A percentile compares a stretch with the other conserved stretches of the same genome.
These are phyloP conservation scores for Nemurella pictetii DNA, from an alignment of 2,888 invertebrate species.

Conservation along the genomic window DNA sequence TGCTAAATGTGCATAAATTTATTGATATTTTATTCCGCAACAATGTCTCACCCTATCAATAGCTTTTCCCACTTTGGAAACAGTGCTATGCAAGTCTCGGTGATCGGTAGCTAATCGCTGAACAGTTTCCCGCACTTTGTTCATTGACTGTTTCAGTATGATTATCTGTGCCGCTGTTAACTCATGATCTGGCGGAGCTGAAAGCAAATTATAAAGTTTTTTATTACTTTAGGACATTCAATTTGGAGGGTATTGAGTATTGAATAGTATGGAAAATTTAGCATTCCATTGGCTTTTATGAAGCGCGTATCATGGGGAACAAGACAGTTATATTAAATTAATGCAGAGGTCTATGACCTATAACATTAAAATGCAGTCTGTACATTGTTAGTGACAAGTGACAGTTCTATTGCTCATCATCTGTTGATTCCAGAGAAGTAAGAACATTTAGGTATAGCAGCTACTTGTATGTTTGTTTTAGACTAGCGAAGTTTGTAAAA, in stretches of 20 bases:
- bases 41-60: conserved; percentile 84
- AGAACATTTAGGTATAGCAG: too few relatives aligned
- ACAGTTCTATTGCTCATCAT: not conserved
- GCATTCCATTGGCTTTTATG: too few relatives aligned
- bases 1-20: not conserved
- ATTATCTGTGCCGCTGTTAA: conserved; percentile 71
- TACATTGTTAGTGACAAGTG: not conserved
- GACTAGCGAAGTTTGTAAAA: too few relatives aligned
- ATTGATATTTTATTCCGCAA: too few relatives aligned
- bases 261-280: too few relatives aligned
- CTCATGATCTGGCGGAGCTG: conserved; percentile 68
- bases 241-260: too few relatives aligned
- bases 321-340: too few relatives aligned
- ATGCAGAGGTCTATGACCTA: not conserved
- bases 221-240: too few relatives aligned
- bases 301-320: too few relatives aligned
- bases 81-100: conserved; percentile 73
- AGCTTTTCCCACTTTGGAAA: conserved; percentile 93
- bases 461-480: too few relatives aligned
- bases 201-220: conserved; percentile 41
- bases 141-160: conserved; percentile 72
- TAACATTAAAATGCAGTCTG: not conserved
- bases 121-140: conserved; percentile 79
- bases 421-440: not conserved
- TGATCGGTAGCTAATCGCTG: conserved; percentile 85